A percentile compares a stretch with the other conserved stretches of the same genome.
Evolutionary conservation across 2,888 invertebrate species (phyloP).

Genomic region (Cerastoderma edule): DNA sequence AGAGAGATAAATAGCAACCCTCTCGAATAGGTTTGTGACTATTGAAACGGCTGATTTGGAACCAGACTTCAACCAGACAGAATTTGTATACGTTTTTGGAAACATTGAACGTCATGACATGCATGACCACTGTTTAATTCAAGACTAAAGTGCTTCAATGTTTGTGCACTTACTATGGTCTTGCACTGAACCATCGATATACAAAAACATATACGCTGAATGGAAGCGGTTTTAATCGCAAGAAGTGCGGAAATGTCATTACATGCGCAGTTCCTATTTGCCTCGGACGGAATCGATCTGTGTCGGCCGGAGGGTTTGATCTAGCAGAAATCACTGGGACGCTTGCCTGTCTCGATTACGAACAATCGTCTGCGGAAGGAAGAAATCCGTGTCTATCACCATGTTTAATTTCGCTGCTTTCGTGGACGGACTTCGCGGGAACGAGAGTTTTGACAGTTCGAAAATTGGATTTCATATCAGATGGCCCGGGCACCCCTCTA

Average conservation of each 20-base stretch:
- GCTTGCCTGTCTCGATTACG: conserved; percentile 54
- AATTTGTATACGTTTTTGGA: too few relatives aligned
- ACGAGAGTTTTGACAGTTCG: conserved; percentile 73
- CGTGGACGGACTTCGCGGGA: conserved; percentile 63
- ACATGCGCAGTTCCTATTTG: conserved; percentile 47
- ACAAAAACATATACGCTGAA: too few relatives aligned
- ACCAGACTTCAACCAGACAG: too few relatives aligned
- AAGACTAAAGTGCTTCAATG: too few relatives aligned
- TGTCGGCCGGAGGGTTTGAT: conserved; percentile 35
- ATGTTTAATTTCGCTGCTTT: conserved; percentile 73
- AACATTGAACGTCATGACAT: too few relatives aligned
- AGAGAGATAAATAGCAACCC: too few relatives aligned
- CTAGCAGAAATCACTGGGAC: conserved; percentile 43
- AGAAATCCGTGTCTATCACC: conserved; percentile 61
- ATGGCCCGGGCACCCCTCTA: conserved; percentile 45
- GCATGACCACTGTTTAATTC: too few relatives aligned
- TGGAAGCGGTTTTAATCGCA: too few relatives aligned
- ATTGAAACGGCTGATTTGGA: too few relatives aligned
- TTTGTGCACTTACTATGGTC: too few relatives aligned
- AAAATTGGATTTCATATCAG: conserved; percentile 78
- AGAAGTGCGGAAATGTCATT: conserved; percentile 71
- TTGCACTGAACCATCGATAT: too few relatives aligned
- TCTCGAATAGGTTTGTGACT: too few relatives aligned
- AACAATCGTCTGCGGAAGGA: conserved; percentile 68
- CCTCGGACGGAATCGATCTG: conserved; percentile 47